phyloP scores from a whole-genome alignment of 2,113 vertebrate species.

The Amazona guildingii region DNA sequence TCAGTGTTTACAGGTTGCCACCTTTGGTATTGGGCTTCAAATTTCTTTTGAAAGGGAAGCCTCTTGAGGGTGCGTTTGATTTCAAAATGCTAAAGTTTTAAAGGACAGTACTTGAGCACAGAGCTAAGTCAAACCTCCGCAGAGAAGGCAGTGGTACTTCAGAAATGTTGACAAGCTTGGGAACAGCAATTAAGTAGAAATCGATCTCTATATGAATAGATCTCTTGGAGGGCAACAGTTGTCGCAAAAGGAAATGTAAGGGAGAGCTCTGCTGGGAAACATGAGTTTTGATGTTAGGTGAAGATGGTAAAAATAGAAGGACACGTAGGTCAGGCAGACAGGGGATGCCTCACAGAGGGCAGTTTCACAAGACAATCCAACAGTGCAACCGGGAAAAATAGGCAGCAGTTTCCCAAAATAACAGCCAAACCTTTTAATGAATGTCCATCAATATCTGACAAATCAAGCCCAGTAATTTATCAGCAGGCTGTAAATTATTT shows the following conservation, averaged over 20 bases:
- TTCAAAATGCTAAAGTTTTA: neutral
- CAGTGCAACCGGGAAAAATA: neutral
- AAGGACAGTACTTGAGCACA: neutral
- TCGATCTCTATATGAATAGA: neutral
- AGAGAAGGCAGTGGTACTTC: neutral
- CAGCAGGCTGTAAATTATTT: neutral
- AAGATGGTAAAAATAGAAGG: neutral
- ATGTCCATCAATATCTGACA: neutral
- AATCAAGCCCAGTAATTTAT: neutral
- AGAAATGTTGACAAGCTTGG: neutral
- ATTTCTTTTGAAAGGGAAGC: neutral
- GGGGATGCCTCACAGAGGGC: neutral
- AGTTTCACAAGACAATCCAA: neutral
- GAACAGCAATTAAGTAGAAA: constrained; percentile 24
- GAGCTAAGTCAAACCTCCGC: neutral
- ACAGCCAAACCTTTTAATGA: neutral
- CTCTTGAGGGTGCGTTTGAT: neutral
- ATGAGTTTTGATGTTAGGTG: neutral
- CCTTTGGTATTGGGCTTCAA: neutral
- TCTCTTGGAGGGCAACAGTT: neutral
- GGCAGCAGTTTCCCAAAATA: neutral
- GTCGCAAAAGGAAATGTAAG: neutral
- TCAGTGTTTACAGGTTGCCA: neutral
- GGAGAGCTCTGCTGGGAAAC: neutral
- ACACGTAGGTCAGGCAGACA: neutral